A percentile compares a stretch with the other conserved stretches of the same genome.
These are phyloP conservation scores for Perdix hodgsoniae DNA, from an alignment of 2,797 vertebrate genomes.

Conservation along the genomic window DNA sequence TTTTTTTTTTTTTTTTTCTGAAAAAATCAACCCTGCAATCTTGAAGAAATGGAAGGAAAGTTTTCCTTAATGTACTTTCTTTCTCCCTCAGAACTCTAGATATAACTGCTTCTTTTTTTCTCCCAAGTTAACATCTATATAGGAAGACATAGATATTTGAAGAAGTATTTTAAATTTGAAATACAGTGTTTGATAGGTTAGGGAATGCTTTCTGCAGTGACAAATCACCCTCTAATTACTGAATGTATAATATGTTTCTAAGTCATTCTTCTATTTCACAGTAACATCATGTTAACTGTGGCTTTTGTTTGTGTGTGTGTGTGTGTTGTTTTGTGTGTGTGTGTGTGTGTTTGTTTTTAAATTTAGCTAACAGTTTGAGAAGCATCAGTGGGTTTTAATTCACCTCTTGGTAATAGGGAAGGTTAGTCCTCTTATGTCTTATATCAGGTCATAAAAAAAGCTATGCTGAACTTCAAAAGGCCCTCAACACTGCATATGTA, in stretches of 20 bases:
- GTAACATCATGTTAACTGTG: rapidly evolving
- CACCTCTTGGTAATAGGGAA: neutral
- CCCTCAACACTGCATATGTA: neutral
- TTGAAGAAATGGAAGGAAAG: neutral
- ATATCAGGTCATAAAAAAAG: neutral
- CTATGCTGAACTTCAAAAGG: neutral
- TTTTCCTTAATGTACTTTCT: neutral
- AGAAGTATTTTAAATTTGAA: neutral
- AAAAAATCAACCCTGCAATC: neutral
- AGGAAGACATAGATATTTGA: neutral
- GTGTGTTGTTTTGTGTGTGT: neutral
- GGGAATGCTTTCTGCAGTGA: neutral
- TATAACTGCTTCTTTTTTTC: neutral
- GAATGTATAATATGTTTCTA: neutral
- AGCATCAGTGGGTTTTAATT: neutral
- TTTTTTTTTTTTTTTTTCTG: neutral
- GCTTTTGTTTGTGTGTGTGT: neutral
- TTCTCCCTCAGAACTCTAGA: neutral
- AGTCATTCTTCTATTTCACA: neutral
- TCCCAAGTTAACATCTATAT: neutral
- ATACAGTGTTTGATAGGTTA: neutral
- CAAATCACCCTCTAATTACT: neutral
- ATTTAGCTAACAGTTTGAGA: neutral
- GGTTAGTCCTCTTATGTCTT: neutral
- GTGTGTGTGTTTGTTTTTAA: neutral